Base-by-base conservation (phyloP, 2,797 vertebrate species). In the Rhinophrynus dorsalis region DNA sequence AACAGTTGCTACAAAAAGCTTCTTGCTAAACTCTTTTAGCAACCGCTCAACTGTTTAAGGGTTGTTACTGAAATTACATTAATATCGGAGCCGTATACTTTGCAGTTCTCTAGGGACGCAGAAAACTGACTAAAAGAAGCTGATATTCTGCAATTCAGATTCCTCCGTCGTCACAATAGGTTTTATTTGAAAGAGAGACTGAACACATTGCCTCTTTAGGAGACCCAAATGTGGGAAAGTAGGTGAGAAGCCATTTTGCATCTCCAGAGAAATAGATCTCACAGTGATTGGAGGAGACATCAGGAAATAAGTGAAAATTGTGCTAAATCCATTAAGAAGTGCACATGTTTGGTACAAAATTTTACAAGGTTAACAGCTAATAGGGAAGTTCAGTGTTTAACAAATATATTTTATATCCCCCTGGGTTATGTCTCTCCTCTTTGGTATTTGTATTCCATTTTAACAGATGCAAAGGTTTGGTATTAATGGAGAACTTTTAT, bases 281-380 rank as follows among this genome's bases (percentile, higher is more conserved):
- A 17, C 51, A 70, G 24, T 75, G 79, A 87, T 77, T 88, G 81
- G 78, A 82, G 67, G 30, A 83, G 83, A 80, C 80, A 78, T 56
- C 59, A 88, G 80, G 78, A 90, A 87, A 88, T 84, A 76, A 80
- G 71, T 81, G 66, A 51, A 83, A 86, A 86, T 80, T 66, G 64
- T 86, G 83, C 82, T 90, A 89, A 89, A 88, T 84, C 83, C 84
- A 84, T 87, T 89, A 87, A 45, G 58, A 76, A 81, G 76, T 75
- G 54, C 59, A 58, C 69, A 74, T 79, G 79, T 63, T 74, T 33
- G 79, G 77, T 40, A 24, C 83, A 83, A 69, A 72, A 72, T 79
- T 42, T 52, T 75, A 82, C 70, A 85, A 83, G 23, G 76, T 79
- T 78, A 83, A 78, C 77, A 77, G 75, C 79, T 83, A 70, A 32